These are phyloP conservation scores for Axea sp. DNA, from an alignment of 2,888 invertebrate genomes.

Conservation along the genomic window DNA sequence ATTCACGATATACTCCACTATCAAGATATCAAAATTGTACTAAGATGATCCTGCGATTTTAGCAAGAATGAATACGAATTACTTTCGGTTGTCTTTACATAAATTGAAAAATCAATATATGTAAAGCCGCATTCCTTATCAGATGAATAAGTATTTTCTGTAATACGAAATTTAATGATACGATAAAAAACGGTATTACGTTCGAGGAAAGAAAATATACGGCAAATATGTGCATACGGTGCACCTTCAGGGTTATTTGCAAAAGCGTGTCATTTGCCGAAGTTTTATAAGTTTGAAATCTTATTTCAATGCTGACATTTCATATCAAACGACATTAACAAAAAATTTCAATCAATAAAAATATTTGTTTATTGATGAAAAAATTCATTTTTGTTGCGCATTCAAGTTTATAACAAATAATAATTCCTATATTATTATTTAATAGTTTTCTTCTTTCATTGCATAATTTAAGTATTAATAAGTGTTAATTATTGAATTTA, in stretches of 20 bases:
- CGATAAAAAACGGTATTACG: constrained; percentile 29
- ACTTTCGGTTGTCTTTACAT: constrained; percentile 10
- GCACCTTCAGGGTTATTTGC: constrained; percentile 3
- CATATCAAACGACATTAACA: constrained; percentile 8
- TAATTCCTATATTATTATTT: too few species aligned
- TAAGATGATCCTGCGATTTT: constrained; percentile 18
- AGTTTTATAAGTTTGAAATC: constrained; percentile 6
- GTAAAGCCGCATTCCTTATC: too few species aligned
- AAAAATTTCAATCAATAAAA: neutral
- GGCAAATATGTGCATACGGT: constrained; percentile 9
- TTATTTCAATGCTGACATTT: constrained; percentile 2
- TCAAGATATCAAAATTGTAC: constrained; percentile 15
- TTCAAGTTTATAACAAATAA: too few species aligned
- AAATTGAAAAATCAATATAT: constrained; percentile 15
- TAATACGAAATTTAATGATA: constrained; percentile 11
- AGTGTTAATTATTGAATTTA: too few species aligned
- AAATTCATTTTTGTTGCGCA: too few species aligned
- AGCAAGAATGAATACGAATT: constrained; percentile 15
- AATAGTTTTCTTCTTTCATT: too few species aligned
- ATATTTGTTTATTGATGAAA: too few species aligned
- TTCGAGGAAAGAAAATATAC: constrained; percentile 4
- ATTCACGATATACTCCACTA: constrained; percentile 57
- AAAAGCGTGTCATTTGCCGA: constrained; percentile 9
- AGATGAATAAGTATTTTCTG: constrained; percentile 22
- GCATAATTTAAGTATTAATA: too few species aligned